Percentiles rank a stretch among this genome's conserved stretches.
phyloP scores from a whole-genome alignment of 23 tunicate genomes.

The Aplidium turbinatum region DNA sequence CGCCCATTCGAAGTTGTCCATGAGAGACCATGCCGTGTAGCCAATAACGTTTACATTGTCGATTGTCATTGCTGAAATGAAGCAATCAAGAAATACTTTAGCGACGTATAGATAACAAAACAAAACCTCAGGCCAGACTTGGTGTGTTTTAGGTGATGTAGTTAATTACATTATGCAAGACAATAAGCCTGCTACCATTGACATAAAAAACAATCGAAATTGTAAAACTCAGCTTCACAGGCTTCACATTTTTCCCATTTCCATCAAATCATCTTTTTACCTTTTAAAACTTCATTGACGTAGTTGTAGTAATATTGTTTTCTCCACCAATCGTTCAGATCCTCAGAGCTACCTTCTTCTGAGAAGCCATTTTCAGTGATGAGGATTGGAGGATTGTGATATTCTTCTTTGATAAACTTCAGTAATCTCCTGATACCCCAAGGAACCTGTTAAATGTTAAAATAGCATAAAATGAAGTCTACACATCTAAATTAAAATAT shows the following conservation, averaged over 20 bases:
- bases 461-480: no score
- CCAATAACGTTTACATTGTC: constrained; percentile 81
- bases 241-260: no score
- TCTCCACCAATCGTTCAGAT: constrained; percentile 56
- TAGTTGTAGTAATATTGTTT: constrained; percentile 38
- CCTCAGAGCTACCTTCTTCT: constrained; percentile 33
- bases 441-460: constrained; percentile 40
- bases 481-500: not conserved
- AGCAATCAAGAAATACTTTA: no score
- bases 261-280: not conserved
- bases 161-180: not conserved
- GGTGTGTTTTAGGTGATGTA: no score
- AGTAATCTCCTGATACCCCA: constrained; percentile 50
- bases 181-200: not conserved
- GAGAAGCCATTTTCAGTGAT: constrained; percentile 56
- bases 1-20: constrained; percentile 97
- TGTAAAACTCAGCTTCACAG: no score
- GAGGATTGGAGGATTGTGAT: constrained; percentile 23
- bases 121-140: no score
- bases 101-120: not conserved
- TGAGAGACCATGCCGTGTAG: constrained; percentile 94
- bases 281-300: constrained; percentile 50
- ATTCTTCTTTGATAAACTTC: constrained; percentile 35
- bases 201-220: not conserved
- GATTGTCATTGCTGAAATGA: constrained; percentile 44